Conservation (phyloP, 2,113 vertebrate species). For the Serilophus lunatus region DNA sequence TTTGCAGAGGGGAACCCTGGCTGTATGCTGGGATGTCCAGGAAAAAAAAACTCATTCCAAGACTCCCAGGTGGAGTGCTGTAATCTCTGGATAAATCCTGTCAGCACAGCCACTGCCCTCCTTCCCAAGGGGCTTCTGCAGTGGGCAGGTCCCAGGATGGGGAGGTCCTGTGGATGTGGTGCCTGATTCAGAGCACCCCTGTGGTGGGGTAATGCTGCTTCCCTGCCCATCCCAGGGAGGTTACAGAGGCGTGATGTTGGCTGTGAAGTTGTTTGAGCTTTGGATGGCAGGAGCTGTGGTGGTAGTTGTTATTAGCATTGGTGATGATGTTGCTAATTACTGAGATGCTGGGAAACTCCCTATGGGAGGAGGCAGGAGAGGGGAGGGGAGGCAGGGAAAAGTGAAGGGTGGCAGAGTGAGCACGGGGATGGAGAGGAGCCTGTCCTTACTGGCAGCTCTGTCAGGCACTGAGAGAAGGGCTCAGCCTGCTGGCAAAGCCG, state of each 20-base stretch:
- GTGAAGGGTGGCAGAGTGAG: background rate
- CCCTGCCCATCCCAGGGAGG: constrained; percentile 6
- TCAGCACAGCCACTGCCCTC: background rate
- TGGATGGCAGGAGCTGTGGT: constrained; percentile 19
- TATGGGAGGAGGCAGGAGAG: constrained; percentile 28
- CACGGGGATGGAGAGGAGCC: constrained; percentile 10
- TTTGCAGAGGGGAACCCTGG: background rate
- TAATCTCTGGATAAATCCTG: background rate
- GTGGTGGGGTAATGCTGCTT: background rate
- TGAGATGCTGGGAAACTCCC: constrained; percentile 58
- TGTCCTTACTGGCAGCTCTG: background rate
- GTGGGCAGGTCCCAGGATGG: background rate
- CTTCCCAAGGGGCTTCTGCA: background rate
- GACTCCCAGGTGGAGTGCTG: accelerated
- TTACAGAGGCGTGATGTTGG: constrained; percentile 31
- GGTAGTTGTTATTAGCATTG: constrained; percentile 40
- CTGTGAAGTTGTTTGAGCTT: constrained; percentile 12
- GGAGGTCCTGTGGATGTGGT: background rate
- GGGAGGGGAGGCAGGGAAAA: background rate
- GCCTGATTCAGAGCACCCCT: background rate
- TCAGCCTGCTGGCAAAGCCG: background rate
- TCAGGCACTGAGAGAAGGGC: background rate
- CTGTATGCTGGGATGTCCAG: background rate
- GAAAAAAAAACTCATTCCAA: background rate
- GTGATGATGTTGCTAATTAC: constrained; percentile 55